A percentile compares a stretch with the other conserved stretches of the same genome.
phyloP scores from a whole-genome alignment of 2,797 vertebrate genomes.

The Premnoplex brunnescens region DNA sequence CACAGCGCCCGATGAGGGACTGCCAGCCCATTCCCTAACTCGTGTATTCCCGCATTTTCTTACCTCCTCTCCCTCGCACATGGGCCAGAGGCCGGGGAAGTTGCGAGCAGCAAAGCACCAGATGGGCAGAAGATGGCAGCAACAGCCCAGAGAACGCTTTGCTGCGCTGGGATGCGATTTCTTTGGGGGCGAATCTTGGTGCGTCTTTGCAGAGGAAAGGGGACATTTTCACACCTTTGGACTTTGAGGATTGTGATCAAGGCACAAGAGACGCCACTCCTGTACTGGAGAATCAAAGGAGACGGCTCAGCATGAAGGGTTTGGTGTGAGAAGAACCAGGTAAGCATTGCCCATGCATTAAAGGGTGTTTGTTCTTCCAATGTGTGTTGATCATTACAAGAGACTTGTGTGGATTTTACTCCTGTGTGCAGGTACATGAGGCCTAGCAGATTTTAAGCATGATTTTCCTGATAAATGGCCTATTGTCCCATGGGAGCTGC shows the following conservation, averaged over 20 bases:
- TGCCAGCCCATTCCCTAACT: not conserved
- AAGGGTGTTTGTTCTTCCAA: not conserved
- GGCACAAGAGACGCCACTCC: accelerated
- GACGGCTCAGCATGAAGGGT: not conserved
- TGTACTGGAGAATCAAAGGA: not conserved
- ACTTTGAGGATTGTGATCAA: not conserved
- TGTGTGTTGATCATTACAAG: not conserved
- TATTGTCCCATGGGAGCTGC: not conserved
- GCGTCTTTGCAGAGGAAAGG: not conserved
- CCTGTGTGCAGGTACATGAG: not conserved
- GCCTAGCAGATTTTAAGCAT: not conserved
- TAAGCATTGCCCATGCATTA: accelerated
- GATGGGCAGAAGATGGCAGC: conserved; percentile 55
- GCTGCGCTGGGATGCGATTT: accelerated
- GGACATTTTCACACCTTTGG: accelerated
- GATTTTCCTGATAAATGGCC: not conserved
- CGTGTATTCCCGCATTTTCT: not conserved
- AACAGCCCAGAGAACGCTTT: not conserved
- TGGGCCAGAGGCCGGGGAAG: not conserved
- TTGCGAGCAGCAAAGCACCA: not conserved
- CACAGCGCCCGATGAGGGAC: not conserved
- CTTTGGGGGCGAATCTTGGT: accelerated
- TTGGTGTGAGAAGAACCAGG: accelerated
- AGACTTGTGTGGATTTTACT: not conserved
- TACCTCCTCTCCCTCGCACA: accelerated